Evolutionary conservation across 1,140 invertebrate genomes (phyloP), one percentile per base, ranked within the genome.

Genomic region (Neoseiulus cucumeris): DNA sequence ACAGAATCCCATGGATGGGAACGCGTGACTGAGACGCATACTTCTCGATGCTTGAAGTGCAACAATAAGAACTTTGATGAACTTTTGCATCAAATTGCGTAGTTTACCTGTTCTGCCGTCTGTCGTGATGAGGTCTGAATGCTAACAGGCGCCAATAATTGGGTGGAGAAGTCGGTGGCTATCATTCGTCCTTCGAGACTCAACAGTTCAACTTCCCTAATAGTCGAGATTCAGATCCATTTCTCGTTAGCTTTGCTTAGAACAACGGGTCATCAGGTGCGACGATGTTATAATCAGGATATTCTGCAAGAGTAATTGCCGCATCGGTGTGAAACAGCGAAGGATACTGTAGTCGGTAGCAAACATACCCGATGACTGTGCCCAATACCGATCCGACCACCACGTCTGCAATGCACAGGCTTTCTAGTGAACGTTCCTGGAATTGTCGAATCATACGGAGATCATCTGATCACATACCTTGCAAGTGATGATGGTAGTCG

Each of bases 401-500:
- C 5, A 89, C 83, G 79, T 88, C 87, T 86, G 76, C 45, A 80
- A 80, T 67, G 68, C 64, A 72, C 44, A 68, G 17, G 51, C 59
- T 14, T n/a, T n/a, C n/a, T n/a, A n/a, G n/a, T n/a, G 42, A 55
- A 68, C 55, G 59, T 0, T 59, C 30, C n/a, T 47, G 14, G n/a
- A 20, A 22, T 42, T 44, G 2, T 29, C 39, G 42, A 45, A 68
- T 44, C 12, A 44, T 12, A 12, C 12, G n/a, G n/a, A 44, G 44
- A 66, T 68, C 68, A n/a, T 39, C 33, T 39, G 33, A 39, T 39
- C 4, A 39, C 4, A 39, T 78, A 86, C 85, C 86, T 81, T 90
- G 83, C 86, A 86, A 90, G 73, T 91, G 88, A 76, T 91, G 89
- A 75, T 90, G 87, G 75, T 91, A 90, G 75, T 92, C 88, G 70